These are phyloP conservation scores for Palloptera scutellata DNA, from an alignment of 2,888 invertebrate genomes.

Conservation along the genomic window DNA sequence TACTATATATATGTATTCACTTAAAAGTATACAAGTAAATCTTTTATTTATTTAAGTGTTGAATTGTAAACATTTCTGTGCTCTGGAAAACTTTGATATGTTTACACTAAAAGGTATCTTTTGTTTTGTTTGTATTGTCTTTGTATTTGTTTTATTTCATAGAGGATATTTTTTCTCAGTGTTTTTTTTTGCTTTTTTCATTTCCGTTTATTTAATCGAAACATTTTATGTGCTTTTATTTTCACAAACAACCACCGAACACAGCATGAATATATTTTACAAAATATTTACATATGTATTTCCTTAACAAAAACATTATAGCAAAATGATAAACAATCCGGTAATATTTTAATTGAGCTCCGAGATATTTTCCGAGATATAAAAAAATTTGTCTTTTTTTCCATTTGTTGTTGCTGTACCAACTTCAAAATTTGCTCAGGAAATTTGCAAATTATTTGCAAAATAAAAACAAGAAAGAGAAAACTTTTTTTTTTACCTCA, in stretches of 20 bases:
- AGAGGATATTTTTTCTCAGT: no score
- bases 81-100: background rate
- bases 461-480: no score
- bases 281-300: background rate
- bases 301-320: background rate
- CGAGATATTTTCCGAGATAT: constrained; percentile 11
- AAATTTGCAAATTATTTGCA: no score
- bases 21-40: no score
- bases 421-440: background rate
- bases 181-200: background rate
- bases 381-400: background rate
- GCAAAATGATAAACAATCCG: constrained; percentile 16
- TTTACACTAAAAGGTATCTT: background rate
- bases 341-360: constrained; percentile 20
- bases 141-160: background rate
- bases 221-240: no score
- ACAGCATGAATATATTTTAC: background rate
- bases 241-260: no score
- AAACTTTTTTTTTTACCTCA: no score
- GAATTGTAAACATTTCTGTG: background rate
- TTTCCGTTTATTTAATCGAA: background rate
- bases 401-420: background rate
- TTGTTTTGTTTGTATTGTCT: background rate
- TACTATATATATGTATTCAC: no score
- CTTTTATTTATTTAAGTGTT: constrained; percentile 7